phyloP scores from a whole-genome alignment of 2,888 invertebrate genomes.

The Macaria liturata region DNA sequence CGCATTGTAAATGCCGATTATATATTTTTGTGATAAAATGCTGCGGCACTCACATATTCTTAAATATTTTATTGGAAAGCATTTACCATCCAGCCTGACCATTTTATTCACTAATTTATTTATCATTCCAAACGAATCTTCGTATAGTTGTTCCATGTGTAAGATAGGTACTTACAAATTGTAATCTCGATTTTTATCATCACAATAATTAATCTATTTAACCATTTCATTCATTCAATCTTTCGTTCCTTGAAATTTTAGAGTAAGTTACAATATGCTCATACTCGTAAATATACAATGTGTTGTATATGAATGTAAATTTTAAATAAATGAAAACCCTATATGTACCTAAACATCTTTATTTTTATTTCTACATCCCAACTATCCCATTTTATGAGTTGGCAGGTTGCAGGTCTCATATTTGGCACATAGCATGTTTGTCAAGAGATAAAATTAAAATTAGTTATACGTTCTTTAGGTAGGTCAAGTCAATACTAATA shows the following conservation, averaged over 20 bases:
- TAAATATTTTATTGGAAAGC: conserved; percentile 21
- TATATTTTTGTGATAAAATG: conserved; percentile 20
- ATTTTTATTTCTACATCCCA: conserved; percentile 12
- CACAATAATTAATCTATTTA: conserved; percentile 7
- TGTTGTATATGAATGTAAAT: conserved; percentile 48
- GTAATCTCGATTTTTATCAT: conserved; percentile 17
- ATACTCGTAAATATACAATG: conserved; percentile 30
- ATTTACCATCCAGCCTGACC: conserved; percentile 36
- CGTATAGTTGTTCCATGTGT: conserved; percentile 2
- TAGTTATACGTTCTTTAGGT: too few relatives aligned
- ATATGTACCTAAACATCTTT: conserved; percentile 22
- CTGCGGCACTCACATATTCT: conserved; percentile 9
- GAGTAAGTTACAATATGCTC: conserved; percentile 32
- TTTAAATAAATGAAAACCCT: conserved; percentile 50
- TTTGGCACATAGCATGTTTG: too few relatives aligned
- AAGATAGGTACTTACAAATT: conserved; percentile 9
- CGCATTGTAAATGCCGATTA: conserved; percentile 25
- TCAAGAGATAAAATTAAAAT: too few relatives aligned
- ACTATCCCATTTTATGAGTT: too few relatives aligned
- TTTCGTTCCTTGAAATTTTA: conserved; percentile 38
- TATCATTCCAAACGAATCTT: conserved; percentile 28
- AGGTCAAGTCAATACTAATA: too few relatives aligned
- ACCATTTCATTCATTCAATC: conserved; percentile 17
- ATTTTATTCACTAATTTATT: conserved; percentile 26
- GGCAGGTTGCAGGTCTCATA: too few relatives aligned